phyloP scores from a whole-genome alignment of 2,797 vertebrate species.

The Epinephelus coioides region DNA sequence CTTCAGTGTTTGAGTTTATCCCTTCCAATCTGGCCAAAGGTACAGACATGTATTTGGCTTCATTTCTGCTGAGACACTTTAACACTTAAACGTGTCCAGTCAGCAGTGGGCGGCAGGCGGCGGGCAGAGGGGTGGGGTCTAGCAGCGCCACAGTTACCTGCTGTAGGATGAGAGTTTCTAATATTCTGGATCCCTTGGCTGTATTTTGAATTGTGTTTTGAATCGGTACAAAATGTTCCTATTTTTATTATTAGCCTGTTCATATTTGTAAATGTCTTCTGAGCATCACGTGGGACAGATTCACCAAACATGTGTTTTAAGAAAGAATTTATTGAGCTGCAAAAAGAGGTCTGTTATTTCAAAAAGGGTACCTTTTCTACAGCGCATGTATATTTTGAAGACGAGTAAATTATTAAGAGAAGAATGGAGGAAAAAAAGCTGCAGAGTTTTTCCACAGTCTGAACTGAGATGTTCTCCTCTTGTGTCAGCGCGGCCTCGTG shows the following conservation, averaged over 20 bases:
- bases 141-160: constrained; percentile 24
- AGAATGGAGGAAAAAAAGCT: constrained; percentile 30
- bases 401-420: constrained; percentile 61
- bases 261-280: constrained; percentile 56
- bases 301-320: constrained; percentile 47
- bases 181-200: constrained; percentile 61
- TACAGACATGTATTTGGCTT: neutral
- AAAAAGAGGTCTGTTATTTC: constrained; percentile 46
- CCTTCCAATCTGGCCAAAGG: constrained; percentile 32
- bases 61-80: constrained; percentile 37
- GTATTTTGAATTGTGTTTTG: constrained; percentile 63
- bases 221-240: constrained; percentile 54
- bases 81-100: constrained; percentile 59
- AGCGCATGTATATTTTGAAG: constrained; percentile 61
- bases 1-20: constrained; percentile 24
- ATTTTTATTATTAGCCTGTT: constrained; percentile 55
- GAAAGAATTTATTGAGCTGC: constrained; percentile 43
- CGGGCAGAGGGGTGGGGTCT: neutral
- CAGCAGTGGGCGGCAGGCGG: neutral
- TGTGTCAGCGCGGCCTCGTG: constrained; percentile 7
- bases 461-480: constrained; percentile 41
- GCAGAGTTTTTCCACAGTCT: constrained; percentile 43
- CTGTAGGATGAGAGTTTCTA: constrained; percentile 56
- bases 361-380: constrained; percentile 57
- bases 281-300: constrained; percentile 32